Conservation (phyloP, 2,113 vertebrate species). For the Grallaria varia region DNA sequence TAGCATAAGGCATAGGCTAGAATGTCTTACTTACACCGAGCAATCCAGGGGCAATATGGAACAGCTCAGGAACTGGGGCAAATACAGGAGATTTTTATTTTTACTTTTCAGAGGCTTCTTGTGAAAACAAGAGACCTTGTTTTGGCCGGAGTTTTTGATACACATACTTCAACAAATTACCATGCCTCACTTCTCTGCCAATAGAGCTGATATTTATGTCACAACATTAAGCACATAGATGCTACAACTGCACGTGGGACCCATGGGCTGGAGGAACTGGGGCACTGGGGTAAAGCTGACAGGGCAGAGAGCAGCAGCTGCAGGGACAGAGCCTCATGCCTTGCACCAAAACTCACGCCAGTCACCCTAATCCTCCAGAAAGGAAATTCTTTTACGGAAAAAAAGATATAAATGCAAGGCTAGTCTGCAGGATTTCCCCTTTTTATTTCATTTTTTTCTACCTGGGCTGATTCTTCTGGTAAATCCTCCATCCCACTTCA, state of each 20-base stretch:
- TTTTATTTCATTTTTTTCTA: not conserved
- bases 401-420: not conserved
- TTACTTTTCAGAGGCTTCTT: not conserved
- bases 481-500: not conserved
- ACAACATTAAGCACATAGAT: not conserved
- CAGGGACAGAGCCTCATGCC: not conserved
- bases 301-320: slow-evolving; percentile 26
- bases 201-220: not conserved
- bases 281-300: not conserved
- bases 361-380: not conserved
- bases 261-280: not conserved
- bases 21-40: not conserved
- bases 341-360: not conserved
- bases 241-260: not conserved
- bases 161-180: not conserved
- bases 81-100: not conserved
- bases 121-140: not conserved
- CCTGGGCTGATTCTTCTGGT: not conserved
- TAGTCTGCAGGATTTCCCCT: not conserved
- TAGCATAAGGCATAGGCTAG: not conserved
- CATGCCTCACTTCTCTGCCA: not conserved
- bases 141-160: not conserved
- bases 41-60: not conserved
- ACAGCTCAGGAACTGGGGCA: not conserved
- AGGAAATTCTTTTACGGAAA: not conserved